Base-by-base conservation (phyloP, 2,797 vertebrate genomes). In the Sphenopsis melanotis region DNA sequence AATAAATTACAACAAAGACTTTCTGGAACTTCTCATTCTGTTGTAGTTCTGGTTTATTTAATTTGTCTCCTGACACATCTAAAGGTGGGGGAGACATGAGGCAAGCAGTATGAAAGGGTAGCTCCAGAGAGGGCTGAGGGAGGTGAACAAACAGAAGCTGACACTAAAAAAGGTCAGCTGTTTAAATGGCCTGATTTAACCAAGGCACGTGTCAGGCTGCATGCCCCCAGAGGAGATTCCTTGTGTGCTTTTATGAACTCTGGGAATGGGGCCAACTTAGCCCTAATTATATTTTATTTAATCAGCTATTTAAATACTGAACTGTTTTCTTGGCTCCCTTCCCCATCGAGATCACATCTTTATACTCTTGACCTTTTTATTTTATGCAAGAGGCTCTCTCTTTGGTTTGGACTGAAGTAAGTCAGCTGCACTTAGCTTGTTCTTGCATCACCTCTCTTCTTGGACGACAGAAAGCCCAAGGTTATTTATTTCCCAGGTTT, bases 241-340 rank as follows among this genome's bases (percentile, higher is more conserved):
- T 91, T 80, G 52, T 94, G 91, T 96, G 74, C 41, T 24, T 96
- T 97, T 97, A 97, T 94, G 96, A 97, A 97, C 96, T 97, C 97
- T 94, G 96, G 97, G 97, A 97, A 92, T 94, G 93, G 69, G 96
- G 93, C 96, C 96, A 97, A 91, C 83, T 85, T 93, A 96, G 72
- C 69, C 83, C 85, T 98, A 96, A 97, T 98, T 97, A 95, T 97
- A 96, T 97, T 98, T 96, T 96, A 95, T 97, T 97, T 97, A 98
- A 97, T 94, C 78, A 91, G 89, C 84, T 97, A 72, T 96, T 97
- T 97, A 97, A 97, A 97, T 95, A 90, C 78, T 9, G 72, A 95
- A 93, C 77, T 75, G 92, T 96, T 94, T 96, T 93, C 69, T 87
- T 96, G 60, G 82, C 57, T 94, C 42, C 82, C 37, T 74, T 90